Base-by-base conservation (phyloP, 2,888 invertebrate species). In the Parnassius apollo region DNA sequence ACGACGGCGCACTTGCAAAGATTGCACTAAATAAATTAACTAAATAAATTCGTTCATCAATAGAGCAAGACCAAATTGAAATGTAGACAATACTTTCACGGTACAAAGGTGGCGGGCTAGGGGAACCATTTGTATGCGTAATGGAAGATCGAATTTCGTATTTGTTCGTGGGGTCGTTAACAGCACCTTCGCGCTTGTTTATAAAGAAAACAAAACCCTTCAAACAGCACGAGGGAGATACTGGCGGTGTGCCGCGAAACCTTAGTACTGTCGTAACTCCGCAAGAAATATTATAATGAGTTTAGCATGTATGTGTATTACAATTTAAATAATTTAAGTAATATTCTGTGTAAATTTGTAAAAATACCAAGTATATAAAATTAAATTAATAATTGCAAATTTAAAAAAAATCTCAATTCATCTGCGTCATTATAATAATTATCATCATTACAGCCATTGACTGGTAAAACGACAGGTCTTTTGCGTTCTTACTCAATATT, bases 61-160 rank as follows among this genome's bases (percentile, higher is more conserved):
- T 18, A 74, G 75, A 67, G 68, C 50, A 71, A 74, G 42, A 57
- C 42, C 81, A 76, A 83, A 84, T 85, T 81, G 80, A 76, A 81
- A 72, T 69, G 75, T 79, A 86, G 82, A 88, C 88, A 87, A 87
- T 85, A 81, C 81, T 78, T 81, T 77, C 74, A 77, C 75, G 75
- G 74, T 72, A 75, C 69, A 66, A 79, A 74, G 76, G 74, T 67
- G 71, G 74, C 73, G 72, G 75, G 67, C 68, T 72, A 74, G 77
- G 82, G 89, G 83, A 84, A 80, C 80, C 83, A 87, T 90, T 89
- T 88, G 89, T 91, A 89, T 88, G 87, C 86, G 89, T 88, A 88
- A 90, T 91, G 84, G 87, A 80, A 85, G 88, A 91, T 91, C 89
- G 87, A 91, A 90, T 91, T 91, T 91, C 89, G 88, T 91, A 88